These are phyloP conservation scores for Nothocercus julius DNA, from an alignment of 2,113 vertebrate species.

Conservation along the genomic window DNA sequence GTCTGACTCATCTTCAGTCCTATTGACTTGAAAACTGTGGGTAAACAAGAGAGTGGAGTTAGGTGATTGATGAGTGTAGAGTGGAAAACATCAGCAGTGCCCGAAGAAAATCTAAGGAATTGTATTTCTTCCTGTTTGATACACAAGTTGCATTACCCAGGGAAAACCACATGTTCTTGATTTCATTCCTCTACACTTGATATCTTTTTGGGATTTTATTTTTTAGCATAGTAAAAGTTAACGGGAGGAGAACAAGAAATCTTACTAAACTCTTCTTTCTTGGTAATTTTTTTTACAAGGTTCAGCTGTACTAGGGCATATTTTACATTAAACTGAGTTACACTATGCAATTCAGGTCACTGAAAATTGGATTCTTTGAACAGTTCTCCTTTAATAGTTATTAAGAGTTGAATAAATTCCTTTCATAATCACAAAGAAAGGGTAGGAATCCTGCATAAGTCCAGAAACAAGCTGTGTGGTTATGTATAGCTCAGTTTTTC, in stretches of 20 bases:
- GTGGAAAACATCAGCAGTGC: neutral
- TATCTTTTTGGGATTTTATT: neutral
- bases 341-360: neutral
- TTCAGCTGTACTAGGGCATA: neutral
- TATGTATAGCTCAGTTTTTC: neutral
- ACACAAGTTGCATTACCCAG: neutral
- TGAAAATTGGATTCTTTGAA: conserved; percentile 32
- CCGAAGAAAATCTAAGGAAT: conserved; percentile 18
- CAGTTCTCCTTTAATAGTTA: neutral
- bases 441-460: neutral
- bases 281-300: neutral
- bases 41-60: neutral
- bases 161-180: neutral
- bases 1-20: neutral
- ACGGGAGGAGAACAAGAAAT: neutral
- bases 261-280: neutral
- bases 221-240: neutral
- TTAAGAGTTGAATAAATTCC: conserved; percentile 1
- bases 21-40: neutral
- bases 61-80: neutral
- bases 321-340: neutral
- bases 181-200: neutral
- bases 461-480: neutral
- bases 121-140: neutral
- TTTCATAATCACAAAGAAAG: neutral